These are phyloP conservation scores for Eurypyga helias DNA, from an alignment of 2,113 vertebrate genomes.

Conservation along the genomic window DNA sequence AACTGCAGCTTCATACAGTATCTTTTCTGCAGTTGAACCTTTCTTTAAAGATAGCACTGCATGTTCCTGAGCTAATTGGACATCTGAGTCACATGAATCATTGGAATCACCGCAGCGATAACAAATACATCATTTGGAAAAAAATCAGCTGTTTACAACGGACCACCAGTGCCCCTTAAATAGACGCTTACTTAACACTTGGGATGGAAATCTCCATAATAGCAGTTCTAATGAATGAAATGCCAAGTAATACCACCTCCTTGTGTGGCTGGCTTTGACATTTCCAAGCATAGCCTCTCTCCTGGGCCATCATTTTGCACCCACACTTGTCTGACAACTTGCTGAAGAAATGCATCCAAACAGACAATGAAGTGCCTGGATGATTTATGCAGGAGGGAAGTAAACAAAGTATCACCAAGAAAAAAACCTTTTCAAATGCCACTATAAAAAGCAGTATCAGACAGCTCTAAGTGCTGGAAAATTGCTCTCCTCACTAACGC, in stretches of 20 bases:
- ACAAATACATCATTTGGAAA: neutral
- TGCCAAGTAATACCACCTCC: neutral
- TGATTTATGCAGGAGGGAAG: slow-evolving; percentile 46
- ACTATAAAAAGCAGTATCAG: slow-evolving; percentile 24
- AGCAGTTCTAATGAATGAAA: neutral
- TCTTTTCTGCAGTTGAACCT: neutral
- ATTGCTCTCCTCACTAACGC: neutral
- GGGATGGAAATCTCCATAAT: neutral
- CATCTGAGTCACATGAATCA: neutral
- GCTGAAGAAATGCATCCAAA: slow-evolving; percentile 61
- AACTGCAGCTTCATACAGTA: neutral
- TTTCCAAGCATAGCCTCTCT: slow-evolving; percentile 44
- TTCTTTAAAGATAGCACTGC: neutral
- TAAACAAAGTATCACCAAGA: slow-evolving; percentile 56
- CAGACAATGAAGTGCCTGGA: slow-evolving; percentile 49
- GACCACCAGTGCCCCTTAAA: neutral
- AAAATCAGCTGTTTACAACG: neutral
- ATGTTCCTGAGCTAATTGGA: neutral
- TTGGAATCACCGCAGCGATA: neutral
- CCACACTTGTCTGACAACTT: slow-evolving; percentile 68
- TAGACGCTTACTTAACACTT: neutral
- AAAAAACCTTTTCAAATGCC: slow-evolving; percentile 3
- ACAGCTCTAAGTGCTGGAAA: slow-evolving; percentile 10
- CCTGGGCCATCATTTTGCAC: slow-evolving; percentile 56
- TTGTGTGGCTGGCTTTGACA: slow-evolving; percentile 32